phyloP scores from a whole-genome alignment of 2,113 vertebrate species.

The Syrrhaptes paradoxus region DNA sequence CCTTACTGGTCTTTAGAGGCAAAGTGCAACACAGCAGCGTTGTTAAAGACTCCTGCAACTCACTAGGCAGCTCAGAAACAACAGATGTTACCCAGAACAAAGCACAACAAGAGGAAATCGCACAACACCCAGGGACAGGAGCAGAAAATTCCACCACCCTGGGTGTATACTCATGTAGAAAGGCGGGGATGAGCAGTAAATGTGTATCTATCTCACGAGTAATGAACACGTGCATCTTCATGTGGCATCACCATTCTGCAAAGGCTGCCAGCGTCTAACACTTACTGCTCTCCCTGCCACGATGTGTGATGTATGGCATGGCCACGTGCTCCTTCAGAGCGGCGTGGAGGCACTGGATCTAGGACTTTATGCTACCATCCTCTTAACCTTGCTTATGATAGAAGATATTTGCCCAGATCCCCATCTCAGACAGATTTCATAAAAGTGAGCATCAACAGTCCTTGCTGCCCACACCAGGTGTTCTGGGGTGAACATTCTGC shows the following conservation, averaged over 20 bases:
- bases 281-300: background rate
- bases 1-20: background rate
- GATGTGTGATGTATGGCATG: fast-evolving
- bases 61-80: background rate
- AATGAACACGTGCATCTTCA: background rate
- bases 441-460: background rate
- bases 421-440: background rate
- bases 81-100: background rate
- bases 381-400: background rate
- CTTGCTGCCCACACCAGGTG: background rate
- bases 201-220: background rate
- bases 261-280: background rate
- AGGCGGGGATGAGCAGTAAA: background rate
- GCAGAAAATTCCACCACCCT: background rate
- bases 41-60: background rate
- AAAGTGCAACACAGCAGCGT: background rate
- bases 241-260: background rate
- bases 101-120: background rate
- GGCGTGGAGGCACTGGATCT: background rate
- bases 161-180: background rate
- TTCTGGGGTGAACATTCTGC: background rate
- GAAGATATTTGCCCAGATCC: background rate
- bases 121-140: background rate
- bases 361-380: background rate
- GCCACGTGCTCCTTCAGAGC: background rate